These are phyloP conservation scores for Selenia dentaria DNA, from an alignment of 2,888 invertebrate genomes.

Conservation along the genomic window DNA sequence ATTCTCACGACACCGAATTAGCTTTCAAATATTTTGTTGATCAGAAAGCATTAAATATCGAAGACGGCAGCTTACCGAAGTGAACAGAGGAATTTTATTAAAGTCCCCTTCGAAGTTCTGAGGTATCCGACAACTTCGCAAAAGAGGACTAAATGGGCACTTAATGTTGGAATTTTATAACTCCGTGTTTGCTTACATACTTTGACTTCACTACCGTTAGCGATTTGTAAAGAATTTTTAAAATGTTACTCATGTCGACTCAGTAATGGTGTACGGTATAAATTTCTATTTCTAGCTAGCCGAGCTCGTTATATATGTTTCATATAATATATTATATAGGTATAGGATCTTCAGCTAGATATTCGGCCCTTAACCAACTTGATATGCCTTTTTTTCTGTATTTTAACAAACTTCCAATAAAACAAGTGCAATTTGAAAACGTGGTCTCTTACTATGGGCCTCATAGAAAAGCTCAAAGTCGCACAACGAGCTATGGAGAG, in stretches of 20 bases:
- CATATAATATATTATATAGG: too few relatives aligned
- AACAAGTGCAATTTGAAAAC: too few relatives aligned
- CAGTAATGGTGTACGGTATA: too few relatives aligned
- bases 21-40: slow-evolving; percentile 19
- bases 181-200: slow-evolving; percentile 33
- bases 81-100: slow-evolving; percentile 55
- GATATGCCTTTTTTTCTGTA: too few relatives aligned
- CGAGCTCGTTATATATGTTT: too few relatives aligned
- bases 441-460: too few relatives aligned
- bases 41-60: slow-evolving; percentile 23
- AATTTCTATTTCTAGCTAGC: too few relatives aligned
- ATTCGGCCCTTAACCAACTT: too few relatives aligned
- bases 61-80: slow-evolving; percentile 17
- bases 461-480: too few relatives aligned
- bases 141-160: slow-evolving; percentile 44
- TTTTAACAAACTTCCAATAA: too few relatives aligned
- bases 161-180: slow-evolving; percentile 52
- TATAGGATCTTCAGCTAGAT: too few relatives aligned
- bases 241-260: background rate
- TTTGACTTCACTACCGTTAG: slow-evolving; percentile 17
- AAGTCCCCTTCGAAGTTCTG: slow-evolving; percentile 57
- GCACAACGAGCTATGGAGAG: too few relatives aligned
- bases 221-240: slow-evolving; percentile 21
- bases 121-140: slow-evolving; percentile 58
- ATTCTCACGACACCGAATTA: slow-evolving; percentile 6